Percentiles rank a stretch among this genome's conserved stretches.
phyloP scores from a whole-genome alignment of 2,113 vertebrate species.

The Muntiacus muntjak region DNA sequence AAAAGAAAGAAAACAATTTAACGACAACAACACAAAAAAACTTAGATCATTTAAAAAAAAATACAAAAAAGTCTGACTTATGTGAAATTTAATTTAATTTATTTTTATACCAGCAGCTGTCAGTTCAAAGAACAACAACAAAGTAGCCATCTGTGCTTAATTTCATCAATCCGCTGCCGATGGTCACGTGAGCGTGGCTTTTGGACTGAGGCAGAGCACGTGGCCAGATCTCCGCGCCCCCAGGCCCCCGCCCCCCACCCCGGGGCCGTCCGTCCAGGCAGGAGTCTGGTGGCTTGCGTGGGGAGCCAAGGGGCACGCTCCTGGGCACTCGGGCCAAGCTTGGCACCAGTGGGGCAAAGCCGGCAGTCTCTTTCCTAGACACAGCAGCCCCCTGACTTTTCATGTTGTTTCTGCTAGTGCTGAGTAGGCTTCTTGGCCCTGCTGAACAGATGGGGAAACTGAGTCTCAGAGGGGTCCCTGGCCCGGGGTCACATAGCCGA shows the following conservation, averaged over 20 bases:
- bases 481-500: background rate
- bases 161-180: constrained; percentile 84
- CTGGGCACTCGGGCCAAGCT: fast-evolving
- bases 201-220: constrained; percentile 80
- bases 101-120: constrained; percentile 90
- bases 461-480: background rate
- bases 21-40: constrained; percentile 65
- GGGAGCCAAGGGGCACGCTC: fast-evolving
- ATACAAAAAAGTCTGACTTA: constrained; percentile 81
- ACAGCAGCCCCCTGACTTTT: fast-evolving
- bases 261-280: background rate
- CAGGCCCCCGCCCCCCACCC: constrained; percentile 48
- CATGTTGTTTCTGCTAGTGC: fast-evolving
- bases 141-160: constrained; percentile 88
- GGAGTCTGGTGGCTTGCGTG: background rate
- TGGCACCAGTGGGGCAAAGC: background rate
- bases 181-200: constrained; percentile 81
- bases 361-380: fast-evolving
- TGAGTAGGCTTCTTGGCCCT: background rate
- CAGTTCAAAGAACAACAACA: constrained; percentile 89
- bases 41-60: constrained; percentile 80
- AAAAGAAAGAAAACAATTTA: constrained; percentile 72
- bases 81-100: constrained; percentile 89
- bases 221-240: constrained; percentile 74
- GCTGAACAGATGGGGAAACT: background rate